Evolutionary conservation across 92 coral and sea anemone genomes (phyloP), one percentile per base, ranked within the genome.

Genomic region (Muricea muricata): DNA sequence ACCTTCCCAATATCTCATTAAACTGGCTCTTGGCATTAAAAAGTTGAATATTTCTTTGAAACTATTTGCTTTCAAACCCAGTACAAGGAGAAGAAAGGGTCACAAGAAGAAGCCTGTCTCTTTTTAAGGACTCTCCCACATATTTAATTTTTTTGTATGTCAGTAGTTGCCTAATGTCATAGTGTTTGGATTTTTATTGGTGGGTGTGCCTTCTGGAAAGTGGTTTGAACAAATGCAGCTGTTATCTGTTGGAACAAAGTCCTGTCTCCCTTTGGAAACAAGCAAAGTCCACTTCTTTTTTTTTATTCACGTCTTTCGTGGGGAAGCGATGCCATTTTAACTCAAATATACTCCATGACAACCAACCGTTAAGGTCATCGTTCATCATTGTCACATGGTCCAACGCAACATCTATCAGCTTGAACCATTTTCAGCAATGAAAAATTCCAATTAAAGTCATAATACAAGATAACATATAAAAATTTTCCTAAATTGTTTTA

Each of bases 1-100:
- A 46, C 82, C 82, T 45, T 76, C 66, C 82, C 67, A 76, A 21
- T 76, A 76, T 25, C 17, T 76, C 82, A 76, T 76, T 18, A 48
- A n/a, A 8, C 11, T 26, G 24, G 69, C 82, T 77, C 56, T 77
- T 52, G 63, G 66, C 18, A 77, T 29, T 54, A 77, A 37, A 54
- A 52, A 50, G 65, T 47, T 28, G 39, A 77, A 52, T 26, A 45
- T 52, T 25, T 28, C 63, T 21, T 77, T 13, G 39, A 77, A 77
- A 31, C 66, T 77, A 23, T 52, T 32, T 39, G 56, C 45, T 47
- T 9, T 77, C 82, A 52, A 77, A 77, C 23, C 82, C 82, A 50
- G 82, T 50, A 77, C 28, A 47, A 45, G 68, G 28, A 60, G 33
- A 14, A 24, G 42, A 37, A 37, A 34, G 12, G 18, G 75, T n/a